These are phyloP conservation scores for Baryphthengus martii DNA, from an alignment of 2,113 vertebrate genomes.

Conservation along the genomic window DNA sequence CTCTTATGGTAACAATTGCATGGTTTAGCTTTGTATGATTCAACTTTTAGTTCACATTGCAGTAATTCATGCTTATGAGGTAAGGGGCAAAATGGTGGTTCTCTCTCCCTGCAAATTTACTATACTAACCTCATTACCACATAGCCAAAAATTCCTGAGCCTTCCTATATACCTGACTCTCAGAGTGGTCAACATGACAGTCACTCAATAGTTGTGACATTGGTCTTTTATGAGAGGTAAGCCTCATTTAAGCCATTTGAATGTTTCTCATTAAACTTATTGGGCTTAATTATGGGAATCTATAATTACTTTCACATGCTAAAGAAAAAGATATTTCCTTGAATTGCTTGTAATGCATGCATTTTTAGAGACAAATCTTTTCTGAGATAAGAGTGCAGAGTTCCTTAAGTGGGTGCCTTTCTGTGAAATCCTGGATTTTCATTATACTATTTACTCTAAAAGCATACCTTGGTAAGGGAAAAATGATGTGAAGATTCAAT, in stretches of 20 bases:
- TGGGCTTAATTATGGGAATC: not conserved
- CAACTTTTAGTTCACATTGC: not conserved
- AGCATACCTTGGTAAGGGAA: not conserved
- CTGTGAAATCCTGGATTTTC: conserved; percentile 17
- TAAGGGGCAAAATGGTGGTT: not conserved
- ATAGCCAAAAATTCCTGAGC: not conserved
- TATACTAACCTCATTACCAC: not conserved
- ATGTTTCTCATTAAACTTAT: not conserved
- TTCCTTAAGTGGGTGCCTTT: not conserved
- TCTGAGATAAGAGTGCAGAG: not conserved
- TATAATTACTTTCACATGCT: not conserved
- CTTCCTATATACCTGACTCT: not conserved
- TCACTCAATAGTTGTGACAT: not conserved
- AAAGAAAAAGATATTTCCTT: not conserved
- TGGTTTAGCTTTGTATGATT: not conserved
- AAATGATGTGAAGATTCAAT: conserved; percentile 41
- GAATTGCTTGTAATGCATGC: not conserved
- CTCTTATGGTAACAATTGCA: not conserved
- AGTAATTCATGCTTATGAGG: not conserved
- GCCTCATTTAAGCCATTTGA: not conserved
- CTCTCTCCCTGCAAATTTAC: not conserved
- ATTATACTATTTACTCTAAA: not conserved
- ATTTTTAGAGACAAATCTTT: not conserved
- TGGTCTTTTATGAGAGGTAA: not conserved
- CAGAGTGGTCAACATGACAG: not conserved